Evolutionary conservation across 2,113 vertebrate species (phyloP).

Genomic region (cat (Felis catus)): F.catus_Fca126_mat1.0 CM031421.1:84283501-84284000

Average conservation of each 20-base stretch:
- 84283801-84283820: background rate
- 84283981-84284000: background rate
- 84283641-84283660: background rate
- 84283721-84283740: background rate
- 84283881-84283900: background rate
- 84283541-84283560: background rate
- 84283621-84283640: background rate
- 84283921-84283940: background rate
- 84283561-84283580: background rate
- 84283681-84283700: background rate
- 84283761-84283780: background rate
- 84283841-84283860: background rate
- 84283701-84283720: background rate
- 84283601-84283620: background rate
- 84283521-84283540: constrained; percentile 11
- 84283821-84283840: background rate
- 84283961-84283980: background rate
- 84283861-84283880: background rate
- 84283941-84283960: background rate
- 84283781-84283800: background rate
- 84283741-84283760: background rate
- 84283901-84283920: background rate
- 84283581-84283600: background rate
- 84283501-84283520: constrained; percentile 41
- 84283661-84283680: background rate